Evolutionary conservation across 2,113 vertebrate species (phyloP), one percentile per base, ranked within the genome.

Genomic region (Periophthalmodon schlosseri): DNA sequence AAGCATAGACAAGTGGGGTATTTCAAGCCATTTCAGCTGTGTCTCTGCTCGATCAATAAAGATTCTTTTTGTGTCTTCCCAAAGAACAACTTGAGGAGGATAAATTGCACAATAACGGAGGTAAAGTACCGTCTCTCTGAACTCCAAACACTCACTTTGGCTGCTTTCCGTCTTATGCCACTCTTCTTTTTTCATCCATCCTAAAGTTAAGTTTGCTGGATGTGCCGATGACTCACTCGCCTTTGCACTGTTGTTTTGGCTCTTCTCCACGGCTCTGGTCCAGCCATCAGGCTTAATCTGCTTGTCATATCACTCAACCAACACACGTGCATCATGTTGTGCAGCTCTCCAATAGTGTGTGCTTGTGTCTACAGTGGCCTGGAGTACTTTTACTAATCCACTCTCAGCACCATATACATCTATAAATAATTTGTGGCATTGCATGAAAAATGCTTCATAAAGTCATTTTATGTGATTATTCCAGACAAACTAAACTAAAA

Each of bases 61-160:
- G 81, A 46, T 73, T 74, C n/a, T 78, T 44, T 82, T 74, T 86
- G 34, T 91, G 80, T 90, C 78, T 87, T 78, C 86, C 80, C 72
- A 47, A 91, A 94, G 94, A 95, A 90, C 92, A 94, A 94, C 94
- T 94, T 78, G 94, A 95, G 87, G 94, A 94, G 75, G 93, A 95
- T 86, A 92, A 91, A 87, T 91, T 94, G 86, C 93, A 93, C 83
- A 93, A 87, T 88, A 93, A 94, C 7, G 94, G 90, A 94, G 94
- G 94, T 95, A 93, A 94, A 77, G 89, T 88, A 92, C 91, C 74
- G 66, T 86, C 84, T 68, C 9, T 77, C 63, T 36, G 67, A 79
- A 66, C 68, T 82, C 57, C 68, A 74, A 83, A 69, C 60, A 39
- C 69, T 70, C 77, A 86, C 80, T 73, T 49, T 67, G 68, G 80